Evolutionary conservation across 2,113 vertebrate genomes (phyloP).

Genomic region (Todiramphus saurophagus): DNA sequence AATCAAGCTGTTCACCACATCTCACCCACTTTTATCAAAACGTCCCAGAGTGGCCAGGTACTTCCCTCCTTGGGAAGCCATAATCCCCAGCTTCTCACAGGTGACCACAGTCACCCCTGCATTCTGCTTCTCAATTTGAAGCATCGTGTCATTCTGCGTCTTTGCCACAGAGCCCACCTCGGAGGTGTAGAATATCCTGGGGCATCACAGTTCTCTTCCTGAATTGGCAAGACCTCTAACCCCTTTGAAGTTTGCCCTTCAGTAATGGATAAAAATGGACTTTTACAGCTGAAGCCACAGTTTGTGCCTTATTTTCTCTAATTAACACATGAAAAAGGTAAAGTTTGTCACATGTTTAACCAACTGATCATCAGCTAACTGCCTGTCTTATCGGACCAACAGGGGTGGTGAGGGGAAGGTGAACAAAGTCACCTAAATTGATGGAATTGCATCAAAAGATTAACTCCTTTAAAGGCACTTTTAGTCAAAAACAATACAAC

Average conservation of each 20-base stretch:
- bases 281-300: neutral
- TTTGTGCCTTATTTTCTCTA: neutral
- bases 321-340: neutral
- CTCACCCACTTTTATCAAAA: neutral
- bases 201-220: neutral
- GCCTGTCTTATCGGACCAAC: neutral
- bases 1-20: neutral
- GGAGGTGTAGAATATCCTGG: neutral
- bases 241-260: neutral
- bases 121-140: neutral
- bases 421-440: neutral
- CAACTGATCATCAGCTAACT: neutral
- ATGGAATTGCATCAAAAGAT: neutral
- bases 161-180: neutral
- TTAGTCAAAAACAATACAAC: neutral
- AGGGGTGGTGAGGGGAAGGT: neutral
- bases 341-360: neutral
- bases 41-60: accelerated
- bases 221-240: neutral
- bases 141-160: neutral
- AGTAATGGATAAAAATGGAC: neutral
- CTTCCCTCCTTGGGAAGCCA: neutral
- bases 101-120: too few relatives aligned
- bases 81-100: too few relatives aligned
- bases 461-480: neutral